A percentile compares a stretch with the other conserved stretches of the same genome.
Conservation (phyloP, 1,140 invertebrate species). For the Lepidurus apus region DNA sequence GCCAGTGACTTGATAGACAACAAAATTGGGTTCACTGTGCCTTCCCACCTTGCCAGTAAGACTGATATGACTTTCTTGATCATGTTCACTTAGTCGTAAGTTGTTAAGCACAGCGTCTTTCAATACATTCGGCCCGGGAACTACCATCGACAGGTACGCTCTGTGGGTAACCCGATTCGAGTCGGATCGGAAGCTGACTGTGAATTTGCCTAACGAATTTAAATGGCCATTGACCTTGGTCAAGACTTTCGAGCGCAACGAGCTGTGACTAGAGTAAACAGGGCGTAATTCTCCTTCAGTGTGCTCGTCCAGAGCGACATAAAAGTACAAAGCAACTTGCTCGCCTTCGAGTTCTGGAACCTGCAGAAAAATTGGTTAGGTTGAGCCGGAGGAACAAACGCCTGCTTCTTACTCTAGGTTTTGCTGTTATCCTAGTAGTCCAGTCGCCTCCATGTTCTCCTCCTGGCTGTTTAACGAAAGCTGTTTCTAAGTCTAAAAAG, state of each 20-base stretch:
- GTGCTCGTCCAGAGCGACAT: slow-evolving; percentile 66
- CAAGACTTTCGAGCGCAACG: slow-evolving; percentile 6
- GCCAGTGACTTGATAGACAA: slow-evolving; percentile 72
- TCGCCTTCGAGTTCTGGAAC: slow-evolving; percentile 41
- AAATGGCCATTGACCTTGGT: slow-evolving; percentile 70
- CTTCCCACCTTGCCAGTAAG: slow-evolving; percentile 44
- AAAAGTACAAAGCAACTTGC: slow-evolving; percentile 65
- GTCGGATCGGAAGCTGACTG: slow-evolving; percentile 47
- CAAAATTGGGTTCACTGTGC: slow-evolving; percentile 61
- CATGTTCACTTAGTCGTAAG: slow-evolving; percentile 44
- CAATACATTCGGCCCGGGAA: slow-evolving; percentile 63
- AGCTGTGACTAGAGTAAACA: slow-evolving; percentile 38
- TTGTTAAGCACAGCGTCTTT: slow-evolving; percentile 66
- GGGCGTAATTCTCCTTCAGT: slow-evolving; percentile 56
- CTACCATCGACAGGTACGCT: slow-evolving; percentile 64
- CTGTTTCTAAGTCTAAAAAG: slow-evolving; percentile 69
- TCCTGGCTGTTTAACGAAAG: slow-evolving; percentile 77
- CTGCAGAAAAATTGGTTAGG: slow-evolving; percentile 16
- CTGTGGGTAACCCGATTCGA: slow-evolving; percentile 58
- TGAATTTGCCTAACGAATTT: slow-evolving; percentile 71
- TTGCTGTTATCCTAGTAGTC: slow-evolving; percentile 75
- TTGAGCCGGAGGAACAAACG: slow-evolving; percentile 20
- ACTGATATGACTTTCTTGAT: slow-evolving; percentile 44
- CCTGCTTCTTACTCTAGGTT: slow-evolving; percentile 50
- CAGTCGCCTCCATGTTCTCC: slow-evolving; percentile 83